A percentile compares a stretch with the other conserved stretches of the same genome.
phyloP scores from a whole-genome alignment of 2,888 invertebrate species.

The Tridacna gigas region DNA sequence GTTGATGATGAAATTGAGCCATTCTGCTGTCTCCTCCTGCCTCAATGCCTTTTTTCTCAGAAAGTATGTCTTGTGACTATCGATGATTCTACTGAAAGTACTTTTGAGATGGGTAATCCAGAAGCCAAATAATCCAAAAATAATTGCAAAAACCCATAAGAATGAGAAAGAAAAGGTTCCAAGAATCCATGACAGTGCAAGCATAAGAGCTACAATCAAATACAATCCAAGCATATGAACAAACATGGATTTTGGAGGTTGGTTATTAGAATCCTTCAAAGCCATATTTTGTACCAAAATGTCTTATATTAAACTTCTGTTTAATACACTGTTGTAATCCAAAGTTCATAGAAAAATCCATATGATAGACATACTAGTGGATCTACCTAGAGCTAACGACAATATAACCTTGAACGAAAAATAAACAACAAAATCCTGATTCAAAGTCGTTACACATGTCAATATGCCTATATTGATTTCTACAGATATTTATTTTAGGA shows the following conservation, averaged over 20 bases:
- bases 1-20: constrained; percentile 87
- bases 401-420: too few relatives aligned
- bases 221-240: constrained; percentile 80
- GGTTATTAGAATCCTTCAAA: constrained; percentile 5
- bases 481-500: too few relatives aligned
- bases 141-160: constrained; percentile 81
- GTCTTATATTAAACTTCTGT: too few relatives aligned
- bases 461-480: too few relatives aligned
- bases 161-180: constrained; percentile 80
- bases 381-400: too few relatives aligned
- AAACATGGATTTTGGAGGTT: constrained; percentile 57
- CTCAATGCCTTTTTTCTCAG: constrained; percentile 86
- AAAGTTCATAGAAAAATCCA: too few relatives aligned
- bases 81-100: constrained; percentile 77
- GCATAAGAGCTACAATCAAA: constrained; percentile 77
- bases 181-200: constrained; percentile 78
- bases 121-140: constrained; percentile 78
- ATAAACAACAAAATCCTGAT: too few relatives aligned
- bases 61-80: constrained; percentile 82
- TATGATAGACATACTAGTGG: too few relatives aligned
- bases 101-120: constrained; percentile 81
- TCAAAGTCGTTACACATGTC: too few relatives aligned
- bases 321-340: too few relatives aligned
- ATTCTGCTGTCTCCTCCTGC: constrained; percentile 87
- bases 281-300: neutral